A percentile compares a stretch with the other conserved stretches of the same genome.
These are phyloP conservation scores for Clarias batrachus DNA, from an alignment of 2,113 vertebrate genomes.

Conservation along the genomic window DNA sequence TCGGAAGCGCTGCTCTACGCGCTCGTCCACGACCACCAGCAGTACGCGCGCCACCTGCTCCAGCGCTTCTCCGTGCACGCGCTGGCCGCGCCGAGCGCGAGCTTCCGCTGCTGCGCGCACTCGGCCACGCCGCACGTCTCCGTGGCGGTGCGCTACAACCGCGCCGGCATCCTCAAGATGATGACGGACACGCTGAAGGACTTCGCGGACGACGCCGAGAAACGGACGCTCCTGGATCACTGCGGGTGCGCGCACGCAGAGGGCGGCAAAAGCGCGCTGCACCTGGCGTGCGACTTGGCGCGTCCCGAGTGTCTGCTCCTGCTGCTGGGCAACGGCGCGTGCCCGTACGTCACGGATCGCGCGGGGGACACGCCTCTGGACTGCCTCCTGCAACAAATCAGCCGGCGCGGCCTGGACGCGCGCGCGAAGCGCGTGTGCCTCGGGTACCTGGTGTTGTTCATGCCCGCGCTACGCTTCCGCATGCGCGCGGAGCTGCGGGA, in stretches of 20 bases:
- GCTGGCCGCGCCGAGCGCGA: constrained; percentile 75
- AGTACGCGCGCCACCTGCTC: constrained; percentile 85
- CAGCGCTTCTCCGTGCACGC: constrained; percentile 75
- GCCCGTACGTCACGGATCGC: constrained; percentile 66
- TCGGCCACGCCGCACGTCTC: constrained; percentile 76
- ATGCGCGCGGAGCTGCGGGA: constrained; percentile 73
- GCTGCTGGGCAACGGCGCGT: constrained; percentile 82
- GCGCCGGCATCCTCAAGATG: constrained; percentile 75
- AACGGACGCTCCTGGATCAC: constrained; percentile 74
- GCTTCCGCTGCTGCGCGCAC: constrained; percentile 82
- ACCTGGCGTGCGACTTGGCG: constrained; percentile 83
- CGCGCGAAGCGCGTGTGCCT: constrained; percentile 76
- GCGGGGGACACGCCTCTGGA: constrained; percentile 77
- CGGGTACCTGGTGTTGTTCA: constrained; percentile 83
- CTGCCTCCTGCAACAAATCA: constrained; percentile 75
- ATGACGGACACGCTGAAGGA: constrained; percentile 76
- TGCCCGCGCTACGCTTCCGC: constrained; percentile 65
- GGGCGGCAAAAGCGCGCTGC: constrained; percentile 80
- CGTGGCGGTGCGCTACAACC: constrained; percentile 89
- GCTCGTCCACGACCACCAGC: constrained; percentile 89
- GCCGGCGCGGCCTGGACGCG: constrained; percentile 42
- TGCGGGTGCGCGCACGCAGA: constrained; percentile 80
- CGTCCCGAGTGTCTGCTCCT: constrained; percentile 82
- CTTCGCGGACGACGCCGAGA: constrained; percentile 52
- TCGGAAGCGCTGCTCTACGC: constrained; percentile 91